Base-by-base conservation (phyloP, 2,888 invertebrate genomes). In the Ditylenchus weischeri region DNA sequence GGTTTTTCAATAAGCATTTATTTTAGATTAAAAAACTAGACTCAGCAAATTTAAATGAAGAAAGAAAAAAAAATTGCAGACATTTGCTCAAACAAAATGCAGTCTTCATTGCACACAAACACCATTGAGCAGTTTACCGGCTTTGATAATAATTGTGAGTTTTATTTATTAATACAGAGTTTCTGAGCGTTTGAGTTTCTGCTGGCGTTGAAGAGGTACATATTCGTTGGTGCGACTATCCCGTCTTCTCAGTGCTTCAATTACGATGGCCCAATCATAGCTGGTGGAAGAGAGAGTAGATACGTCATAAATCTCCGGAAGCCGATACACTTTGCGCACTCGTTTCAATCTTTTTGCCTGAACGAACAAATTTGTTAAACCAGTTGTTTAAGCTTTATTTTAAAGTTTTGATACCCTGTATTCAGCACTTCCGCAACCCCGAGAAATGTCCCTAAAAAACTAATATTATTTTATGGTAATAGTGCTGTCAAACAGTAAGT, bases 231-330 rank as follows among this genome's bases (percentile, higher is more conserved):
- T 54, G 11, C 54, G 11, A 21, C 23, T 21, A 54, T 54, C 54
- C n/a, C 71, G 64, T 36, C 71, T 51, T 29, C 70, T 64, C 5
- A 47, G 23, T 7, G 77, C 79, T 68, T 79, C 77, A 38, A 79
- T 71, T 21, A 79, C 71, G 13, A 79, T 78, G 5, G 77, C 78
- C 77, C 76, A 80, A 62, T 80, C 79, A 62, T 75, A 78, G 75
- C 75, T 78, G 19, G 73, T 76, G 3, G 79, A 77, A 54, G 71
- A 75, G 10, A 78, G 73, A 10, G 79, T 80, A 23, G 71, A 59
- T 29, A 79, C 77, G 65, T 79, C 79, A 66, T 79, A 79, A 65
- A 74, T 72, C 18, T 79, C 74, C 10, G 79, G 79, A 1, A 79
- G 73, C 58, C 78, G 69, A 63, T 79, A 79, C 47, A 79, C 77